These are phyloP conservation scores for Chrysina gloriosa DNA, from an alignment of 2,888 invertebrate species.

Conservation along the genomic window DNA sequence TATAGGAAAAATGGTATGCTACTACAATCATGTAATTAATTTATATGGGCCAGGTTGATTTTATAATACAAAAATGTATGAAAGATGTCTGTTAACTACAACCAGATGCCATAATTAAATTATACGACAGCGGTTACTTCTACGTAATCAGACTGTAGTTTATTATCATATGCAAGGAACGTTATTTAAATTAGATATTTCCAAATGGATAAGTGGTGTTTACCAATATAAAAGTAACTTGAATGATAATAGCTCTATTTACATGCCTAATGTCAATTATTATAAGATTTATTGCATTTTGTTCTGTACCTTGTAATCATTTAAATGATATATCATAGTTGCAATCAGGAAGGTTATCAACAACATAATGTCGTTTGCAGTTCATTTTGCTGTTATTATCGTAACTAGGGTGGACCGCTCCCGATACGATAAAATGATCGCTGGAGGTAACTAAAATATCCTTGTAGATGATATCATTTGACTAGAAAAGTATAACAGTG, in stretches of 20 bases:
- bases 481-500: too few relatives aligned
- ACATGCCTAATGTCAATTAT: not conserved
- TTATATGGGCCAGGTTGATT: not conserved
- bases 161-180: slow-evolving; percentile 10
- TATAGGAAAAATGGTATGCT: not conserved
- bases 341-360: not conserved
- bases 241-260: slow-evolving; percentile 12
- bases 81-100: not conserved
- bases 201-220: not conserved
- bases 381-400: too few relatives aligned
- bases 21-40: slow-evolving; percentile 4
- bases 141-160: not conserved
- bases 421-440: too few relatives aligned
- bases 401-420: too few relatives aligned
- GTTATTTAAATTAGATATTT: slow-evolving; percentile 19
- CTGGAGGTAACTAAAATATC: too few relatives aligned
- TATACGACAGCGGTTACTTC: slow-evolving; percentile 12
- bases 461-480: too few relatives aligned
- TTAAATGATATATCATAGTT: not conserved
- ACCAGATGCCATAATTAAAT: slow-evolving; percentile 11
- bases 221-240: not conserved
- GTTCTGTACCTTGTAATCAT: too few relatives aligned
- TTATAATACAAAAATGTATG: not conserved
- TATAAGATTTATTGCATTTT: too few relatives aligned
- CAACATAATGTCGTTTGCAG: too few relatives aligned